phyloP scores from a whole-genome alignment of 2,797 vertebrate genomes.

The Bradypus variegatus region DNA sequence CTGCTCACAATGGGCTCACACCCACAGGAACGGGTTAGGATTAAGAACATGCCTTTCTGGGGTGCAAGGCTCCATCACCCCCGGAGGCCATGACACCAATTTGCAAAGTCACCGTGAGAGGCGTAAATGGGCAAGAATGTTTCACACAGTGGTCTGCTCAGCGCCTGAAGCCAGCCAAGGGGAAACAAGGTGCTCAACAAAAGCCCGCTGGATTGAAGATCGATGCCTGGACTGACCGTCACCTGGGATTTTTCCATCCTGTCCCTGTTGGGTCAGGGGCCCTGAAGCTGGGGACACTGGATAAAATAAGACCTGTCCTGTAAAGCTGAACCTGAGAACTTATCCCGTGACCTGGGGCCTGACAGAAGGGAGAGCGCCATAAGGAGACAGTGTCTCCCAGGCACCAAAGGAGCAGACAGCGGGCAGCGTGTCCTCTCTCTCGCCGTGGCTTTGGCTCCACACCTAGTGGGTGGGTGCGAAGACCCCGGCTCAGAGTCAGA shows the following conservation, averaged over 20 bases:
- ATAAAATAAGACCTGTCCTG: too few species aligned
- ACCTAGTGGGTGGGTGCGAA: background rate
- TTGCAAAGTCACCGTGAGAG: background rate
- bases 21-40: too few species aligned
- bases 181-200: background rate
- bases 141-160: too few species aligned
- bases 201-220: background rate
- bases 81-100: too few species aligned
- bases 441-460: background rate
- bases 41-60: too few species aligned
- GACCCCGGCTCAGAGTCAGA: background rate
- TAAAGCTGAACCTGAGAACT: background rate
- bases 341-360: too few species aligned
- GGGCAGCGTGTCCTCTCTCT: background rate
- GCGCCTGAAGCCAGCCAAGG: background rate
- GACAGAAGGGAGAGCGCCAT: background rate
- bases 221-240: background rate
- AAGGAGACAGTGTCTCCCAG: background rate
- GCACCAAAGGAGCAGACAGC: background rate
- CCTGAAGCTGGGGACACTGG: fast-evolving
- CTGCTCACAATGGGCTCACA: too few species aligned
- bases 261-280: background rate
- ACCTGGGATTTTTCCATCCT: too few species aligned
- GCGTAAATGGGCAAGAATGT: background rate
- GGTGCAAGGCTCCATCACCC: too few species aligned